Evolutionary conservation across 2,797 vertebrate genomes (phyloP), one percentile per base, ranked within the genome.

Genomic region (Miichthys miiuy): DNA sequence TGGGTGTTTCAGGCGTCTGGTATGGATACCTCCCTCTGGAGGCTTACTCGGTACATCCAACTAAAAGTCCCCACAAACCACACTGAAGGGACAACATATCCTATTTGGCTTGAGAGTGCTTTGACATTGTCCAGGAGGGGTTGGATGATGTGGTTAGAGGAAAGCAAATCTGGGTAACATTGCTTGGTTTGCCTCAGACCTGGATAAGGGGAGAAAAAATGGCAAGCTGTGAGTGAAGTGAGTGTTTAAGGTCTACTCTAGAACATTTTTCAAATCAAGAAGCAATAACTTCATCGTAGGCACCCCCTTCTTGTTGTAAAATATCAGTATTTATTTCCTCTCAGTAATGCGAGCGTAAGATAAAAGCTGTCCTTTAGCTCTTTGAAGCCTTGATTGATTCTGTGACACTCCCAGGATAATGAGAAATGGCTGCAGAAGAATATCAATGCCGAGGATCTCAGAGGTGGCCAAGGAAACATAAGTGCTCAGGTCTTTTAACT

Each of bases 311-410:
- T 56, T 69, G 46, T 76, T 78, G 34, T 52, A 61, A 62, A 63
- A 55, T 73, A 73, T 70, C 77, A 76, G 58, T 69, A 75, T 81
- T 81, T 3, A 74, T 80, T 74, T 77, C 67, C 70, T 81, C 72
- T 55, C 41, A 44, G 77, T 66, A 73, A 83, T 71, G 54, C 3
- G 2, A 47, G 41, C 6, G 3, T 57, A 7, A 75, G 78, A 86
- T 86, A 77, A 81, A 80, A 86, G 83, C 81, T 76, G 72, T 85
- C 72, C 83, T 87, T 82, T 82, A 72, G 48, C 55, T 80, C 69
- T 70, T 54, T 68, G 77, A 75, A 72, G 56, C 55, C 58, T 65
- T 78, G 77, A 83, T 82, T 84, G 72, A 85, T 84, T 88, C 60
- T 14, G 30, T 60, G 63, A 78, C 61, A 55, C 73, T 72, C 51